Conservation (phyloP, 2,797 vertebrate genomes). For the Merluccius polli region DNA sequence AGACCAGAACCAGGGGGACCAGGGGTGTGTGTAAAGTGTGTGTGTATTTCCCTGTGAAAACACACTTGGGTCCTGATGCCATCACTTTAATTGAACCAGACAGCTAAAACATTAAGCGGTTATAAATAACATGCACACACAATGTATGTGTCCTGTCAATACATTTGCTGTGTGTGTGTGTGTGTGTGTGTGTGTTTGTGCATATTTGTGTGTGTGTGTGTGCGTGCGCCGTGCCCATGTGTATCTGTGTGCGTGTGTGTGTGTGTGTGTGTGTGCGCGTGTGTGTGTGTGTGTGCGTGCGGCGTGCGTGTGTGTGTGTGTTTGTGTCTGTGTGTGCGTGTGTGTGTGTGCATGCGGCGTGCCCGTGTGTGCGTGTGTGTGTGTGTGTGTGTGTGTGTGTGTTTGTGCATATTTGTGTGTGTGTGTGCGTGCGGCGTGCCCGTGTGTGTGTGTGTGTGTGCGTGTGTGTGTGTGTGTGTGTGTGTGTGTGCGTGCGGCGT, state of each 20-base stretch:
- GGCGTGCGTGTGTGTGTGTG: too few species aligned
- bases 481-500: constrained; percentile 13
- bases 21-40: constrained; percentile 26
- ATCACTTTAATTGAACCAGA: constrained; percentile 36
- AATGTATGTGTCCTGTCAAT: constrained; percentile 8
- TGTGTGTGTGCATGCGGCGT: too few species aligned
- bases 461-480: neutral
- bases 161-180: too few species aligned
- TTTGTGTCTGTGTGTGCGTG: too few species aligned
- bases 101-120: constrained; percentile 37
- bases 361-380: constrained; percentile 14
- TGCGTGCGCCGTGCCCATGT: too few species aligned
- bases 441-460: constrained; percentile 3
- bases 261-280: constrained; percentile 1
- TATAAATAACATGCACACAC: neutral
- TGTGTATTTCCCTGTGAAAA: constrained; percentile 34
- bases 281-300: too few species aligned
- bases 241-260: neutral
- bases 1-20: constrained; percentile 27
- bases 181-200: constrained; percentile 3
- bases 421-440: neutral
- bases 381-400: neutral
- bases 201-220: neutral
- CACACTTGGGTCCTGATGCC: constrained; percentile 38
- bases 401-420: too few species aligned